A percentile compares a stretch with the other conserved stretches of the same genome.
These are phyloP conservation scores for Sialis fuliginosa DNA, from an alignment of 2,888 invertebrate genomes.

Conservation along the genomic window DNA sequence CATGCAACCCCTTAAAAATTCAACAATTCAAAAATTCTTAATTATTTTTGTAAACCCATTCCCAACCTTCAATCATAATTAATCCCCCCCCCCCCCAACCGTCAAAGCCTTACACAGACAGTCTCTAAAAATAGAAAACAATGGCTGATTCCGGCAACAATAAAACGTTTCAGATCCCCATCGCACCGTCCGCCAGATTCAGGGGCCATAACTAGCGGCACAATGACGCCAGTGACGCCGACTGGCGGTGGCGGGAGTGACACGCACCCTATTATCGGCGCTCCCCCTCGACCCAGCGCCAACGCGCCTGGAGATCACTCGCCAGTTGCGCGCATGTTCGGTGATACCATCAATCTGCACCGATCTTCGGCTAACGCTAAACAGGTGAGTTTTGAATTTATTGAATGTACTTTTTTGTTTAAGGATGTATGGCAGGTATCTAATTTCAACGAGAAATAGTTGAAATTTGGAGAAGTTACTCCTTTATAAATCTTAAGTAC, in stretches of 20 bases:
- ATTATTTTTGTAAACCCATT: too few relatives aligned
- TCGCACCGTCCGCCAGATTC: constrained; percentile 15
- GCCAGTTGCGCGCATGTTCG: constrained; percentile 53
- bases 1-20: too few relatives aligned
- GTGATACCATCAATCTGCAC: constrained; percentile 40
- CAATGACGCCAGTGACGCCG: constrained; percentile 14
- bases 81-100: too few relatives aligned
- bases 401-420: too few relatives aligned
- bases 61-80: too few relatives aligned
- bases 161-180: constrained; percentile 16
- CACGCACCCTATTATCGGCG: constrained; percentile 27
- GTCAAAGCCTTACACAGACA: too few relatives aligned
- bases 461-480: too few relatives aligned
- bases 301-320: constrained; percentile 26
- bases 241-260: constrained; percentile 18
- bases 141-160: not conserved
- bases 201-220: constrained; percentile 8
- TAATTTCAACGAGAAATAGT: too few relatives aligned
- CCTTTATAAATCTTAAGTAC: too few relatives aligned
- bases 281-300: constrained; percentile 16
- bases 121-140: too few relatives aligned
- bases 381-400: constrained; percentile 21
- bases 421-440: too few relatives aligned
- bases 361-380: constrained; percentile 31
- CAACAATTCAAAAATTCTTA: too few relatives aligned